Conservation (phyloP, 2,113 vertebrate species). For the Plecturocebus donacophilus region DNA sequence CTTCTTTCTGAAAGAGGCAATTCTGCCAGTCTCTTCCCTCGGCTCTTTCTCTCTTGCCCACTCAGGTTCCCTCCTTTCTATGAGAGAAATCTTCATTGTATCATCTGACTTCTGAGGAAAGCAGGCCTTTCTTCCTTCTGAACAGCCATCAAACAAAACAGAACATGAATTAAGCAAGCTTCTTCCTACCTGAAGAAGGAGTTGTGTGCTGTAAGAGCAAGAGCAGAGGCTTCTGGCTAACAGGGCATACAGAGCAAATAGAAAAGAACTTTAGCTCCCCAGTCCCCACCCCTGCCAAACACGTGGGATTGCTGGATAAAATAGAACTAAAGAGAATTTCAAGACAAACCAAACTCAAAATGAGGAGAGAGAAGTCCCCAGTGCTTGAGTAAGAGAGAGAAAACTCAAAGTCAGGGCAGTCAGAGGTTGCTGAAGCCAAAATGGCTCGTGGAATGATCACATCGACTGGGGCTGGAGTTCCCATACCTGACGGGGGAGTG, state of each 20-base stretch:
- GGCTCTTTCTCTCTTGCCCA: not conserved
- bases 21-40: not conserved
- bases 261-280: not conserved
- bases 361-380: not conserved
- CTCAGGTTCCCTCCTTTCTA: not conserved
- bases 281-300: not conserved
- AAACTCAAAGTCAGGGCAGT: not conserved
- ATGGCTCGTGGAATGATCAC: not conserved
- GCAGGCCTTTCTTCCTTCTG: slow-evolving; percentile 26
- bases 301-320: not conserved
- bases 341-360: not conserved
- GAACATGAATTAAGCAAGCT: not conserved
- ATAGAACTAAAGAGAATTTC: not conserved
- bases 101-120: slow-evolving; percentile 54
- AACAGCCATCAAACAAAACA: slow-evolving; percentile 47
- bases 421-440: not conserved
- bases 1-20: not conserved
- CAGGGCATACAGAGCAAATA: not conserved
- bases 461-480: not conserved
- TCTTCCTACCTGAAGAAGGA: not conserved
- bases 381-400: not conserved
- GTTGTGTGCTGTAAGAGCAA: not conserved
- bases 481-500: no score
- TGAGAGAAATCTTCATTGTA: slow-evolving; percentile 20
- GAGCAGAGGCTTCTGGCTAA: not conserved